These are phyloP conservation scores for Frieseomelitta varia DNA, from an alignment of 1,140 invertebrate genomes.

Conservation along the genomic window DNA sequence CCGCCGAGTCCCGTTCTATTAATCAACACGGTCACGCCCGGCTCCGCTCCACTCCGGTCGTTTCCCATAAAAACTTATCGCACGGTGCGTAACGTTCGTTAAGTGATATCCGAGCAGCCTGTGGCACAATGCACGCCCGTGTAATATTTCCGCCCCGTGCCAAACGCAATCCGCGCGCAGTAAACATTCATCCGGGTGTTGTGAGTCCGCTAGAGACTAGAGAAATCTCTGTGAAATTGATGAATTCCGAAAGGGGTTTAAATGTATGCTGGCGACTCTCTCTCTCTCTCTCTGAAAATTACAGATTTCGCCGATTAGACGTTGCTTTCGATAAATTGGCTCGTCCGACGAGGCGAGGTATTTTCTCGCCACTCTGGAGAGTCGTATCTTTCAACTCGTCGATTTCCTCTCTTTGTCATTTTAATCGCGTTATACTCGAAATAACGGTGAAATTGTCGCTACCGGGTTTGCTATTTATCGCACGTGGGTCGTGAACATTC, in stretches of 20 bases:
- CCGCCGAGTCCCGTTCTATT: slow-evolving; percentile 41
- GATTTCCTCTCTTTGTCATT: neutral
- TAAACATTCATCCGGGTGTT: slow-evolving; percentile 62
- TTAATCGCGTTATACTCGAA: neutral
- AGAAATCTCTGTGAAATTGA: slow-evolving; percentile 64
- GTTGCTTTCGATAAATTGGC: neutral
- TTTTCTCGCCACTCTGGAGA: no score
- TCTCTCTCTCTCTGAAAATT: neutral
- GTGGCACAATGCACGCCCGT: slow-evolving; percentile 33
- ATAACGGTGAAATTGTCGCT: neutral
- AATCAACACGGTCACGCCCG: slow-evolving; percentile 46
- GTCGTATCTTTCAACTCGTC: neutral
- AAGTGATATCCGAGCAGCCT: slow-evolving; percentile 56
- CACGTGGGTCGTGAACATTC: no score
- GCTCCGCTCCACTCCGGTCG: slow-evolving; percentile 10
- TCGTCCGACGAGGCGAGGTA: neutral
- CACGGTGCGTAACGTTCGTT: slow-evolving; percentile 40
- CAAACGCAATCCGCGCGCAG: slow-evolving; percentile 60
- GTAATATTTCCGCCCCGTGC: slow-evolving; percentile 65
- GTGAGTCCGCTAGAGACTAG: slow-evolving; percentile 33
- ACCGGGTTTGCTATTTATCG: neutral
- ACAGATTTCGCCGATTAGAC: neutral
- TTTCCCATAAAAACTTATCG: slow-evolving; percentile 54
- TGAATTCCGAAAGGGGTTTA: slow-evolving; percentile 53
- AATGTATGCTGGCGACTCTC: neutral